Base-by-base conservation (phyloP, 92 coral and sea anemone genomes). In the Palythoa caribaeorum region DNA sequence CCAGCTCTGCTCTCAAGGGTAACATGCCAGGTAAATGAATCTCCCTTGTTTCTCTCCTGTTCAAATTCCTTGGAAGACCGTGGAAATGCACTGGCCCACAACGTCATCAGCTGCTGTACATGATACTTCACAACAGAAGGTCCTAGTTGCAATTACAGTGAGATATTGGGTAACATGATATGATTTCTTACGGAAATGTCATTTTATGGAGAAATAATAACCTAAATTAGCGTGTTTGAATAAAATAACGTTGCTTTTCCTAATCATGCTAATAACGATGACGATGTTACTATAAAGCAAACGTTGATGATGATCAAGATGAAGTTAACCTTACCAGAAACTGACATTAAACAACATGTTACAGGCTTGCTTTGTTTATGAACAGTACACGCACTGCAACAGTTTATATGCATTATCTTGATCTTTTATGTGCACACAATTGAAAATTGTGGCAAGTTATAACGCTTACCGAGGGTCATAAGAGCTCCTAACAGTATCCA, bases 1-100 rank as follows among this genome's bases (percentile, higher is more conserved):
- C 99, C 99, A n/a, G 99, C 98, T 53, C 98, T 90, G 89, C 96
- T 93, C 73, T 97, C 99, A 63, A 97, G 92, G 3, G 99, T 94
- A 36, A 95, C 99, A 57, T 97, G 99, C 99, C 99, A 97, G 35
- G 98, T 97, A 86, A 93, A 97, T 2, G 98, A 87, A 89, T 97
- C 99, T 78, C 99, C 99, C 76, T 93, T 95, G 84, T 17, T 94
- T 60, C 92, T 97, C 94, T 97, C 99, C 36, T 96, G 95, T 77
- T 95, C 97, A 88, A 94, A 96, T 69, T 97, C 99, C 80, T 95
- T 96, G 57, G 94, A 89, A 36, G 97, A 89, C 60, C 92, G 94
- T 6, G 99, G 99, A 78, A 97, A 97, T 15, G 98, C 94, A 91
- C 90, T 93, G 37, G 96, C 70, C 99, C 99, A 97, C 91, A 97